Percentiles rank a stretch among this genome's conserved stretches.
Conservation (phyloP, 2,113 vertebrate genomes). For the Erythrocebus patas region DNA sequence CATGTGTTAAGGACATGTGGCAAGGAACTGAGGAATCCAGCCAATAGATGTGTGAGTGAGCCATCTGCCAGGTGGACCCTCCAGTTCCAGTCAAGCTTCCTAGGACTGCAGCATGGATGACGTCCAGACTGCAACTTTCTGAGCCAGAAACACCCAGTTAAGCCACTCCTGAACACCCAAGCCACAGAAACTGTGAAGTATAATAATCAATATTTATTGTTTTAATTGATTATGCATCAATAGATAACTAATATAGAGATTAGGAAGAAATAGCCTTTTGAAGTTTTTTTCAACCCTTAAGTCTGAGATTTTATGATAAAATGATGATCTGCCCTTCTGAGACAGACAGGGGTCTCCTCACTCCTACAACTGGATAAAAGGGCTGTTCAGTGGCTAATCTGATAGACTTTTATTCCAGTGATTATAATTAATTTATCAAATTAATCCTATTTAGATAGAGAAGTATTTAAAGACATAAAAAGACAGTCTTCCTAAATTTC, state of each 20-base stretch:
- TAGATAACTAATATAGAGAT: not conserved
- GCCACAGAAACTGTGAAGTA: not conserved
- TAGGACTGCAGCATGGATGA: not conserved
- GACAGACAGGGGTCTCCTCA: not conserved
- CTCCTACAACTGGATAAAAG: not conserved
- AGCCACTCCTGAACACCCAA: not conserved
- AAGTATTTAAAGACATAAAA: not conserved
- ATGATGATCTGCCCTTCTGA: not conserved
- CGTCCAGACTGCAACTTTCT: not conserved
- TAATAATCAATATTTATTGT: not conserved
- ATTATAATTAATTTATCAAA: not conserved
- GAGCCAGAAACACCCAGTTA: not conserved
- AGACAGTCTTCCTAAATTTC: not conserved
- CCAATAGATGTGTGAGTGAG: accelerated
- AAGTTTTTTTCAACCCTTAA: not conserved
- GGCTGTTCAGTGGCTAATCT: not conserved
- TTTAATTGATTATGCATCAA: not conserved
- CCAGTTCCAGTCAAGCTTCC: not conserved
- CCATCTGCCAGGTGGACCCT: not conserved
- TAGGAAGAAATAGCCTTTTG: not conserved
- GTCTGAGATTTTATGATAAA: not conserved
- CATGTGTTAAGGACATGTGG: accelerated
- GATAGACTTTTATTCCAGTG: not conserved
- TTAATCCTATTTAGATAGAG: not conserved
- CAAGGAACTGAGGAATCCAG: not conserved